phyloP scores from a whole-genome alignment of 2,888 invertebrate genomes.

The Eristalinus sepulchralis region DNA sequence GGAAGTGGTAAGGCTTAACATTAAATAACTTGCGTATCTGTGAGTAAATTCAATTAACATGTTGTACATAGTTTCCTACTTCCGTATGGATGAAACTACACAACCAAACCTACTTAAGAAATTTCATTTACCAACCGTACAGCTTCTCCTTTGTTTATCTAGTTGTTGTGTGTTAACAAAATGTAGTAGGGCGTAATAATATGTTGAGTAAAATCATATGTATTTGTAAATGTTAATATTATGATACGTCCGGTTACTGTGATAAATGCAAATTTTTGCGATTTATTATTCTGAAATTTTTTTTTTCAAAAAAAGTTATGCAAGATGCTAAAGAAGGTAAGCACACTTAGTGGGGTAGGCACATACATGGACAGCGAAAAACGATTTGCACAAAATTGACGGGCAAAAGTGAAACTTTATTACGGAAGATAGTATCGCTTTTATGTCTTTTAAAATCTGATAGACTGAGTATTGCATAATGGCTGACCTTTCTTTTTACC shows the following conservation, averaged over 20 bases:
- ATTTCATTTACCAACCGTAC: not conserved
- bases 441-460: conserved; percentile 4
- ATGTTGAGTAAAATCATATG: not conserved
- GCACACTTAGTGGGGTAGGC: not conserved
- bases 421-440: conserved; percentile 24
- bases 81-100: conserved; percentile 5
- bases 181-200: conserved; percentile 21
- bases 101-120: not conserved
- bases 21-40: not conserved
- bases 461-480: conserved; percentile 22
- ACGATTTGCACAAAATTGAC: conserved; percentile 29
- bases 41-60: not conserved
- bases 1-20: not conserved
- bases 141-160: conserved; percentile 29
- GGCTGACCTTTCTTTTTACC: conserved; percentile 34
- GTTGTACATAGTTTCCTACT: conserved; percentile 16
- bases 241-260: conserved; percentile 22
- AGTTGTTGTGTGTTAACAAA: not conserved
- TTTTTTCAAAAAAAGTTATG: conserved; percentile 32
- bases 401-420: conserved; percentile 50
- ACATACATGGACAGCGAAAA: not conserved
- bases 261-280: conserved; percentile 38
- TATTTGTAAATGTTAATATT: conserved; percentile 17
- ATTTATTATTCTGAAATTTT: not conserved
- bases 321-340: conserved; percentile 3